Evolutionary conservation across 2,113 vertebrate genomes (phyloP), one percentile per base, ranked within the genome.

Genomic region (Saccopteryx leptura): DNA sequence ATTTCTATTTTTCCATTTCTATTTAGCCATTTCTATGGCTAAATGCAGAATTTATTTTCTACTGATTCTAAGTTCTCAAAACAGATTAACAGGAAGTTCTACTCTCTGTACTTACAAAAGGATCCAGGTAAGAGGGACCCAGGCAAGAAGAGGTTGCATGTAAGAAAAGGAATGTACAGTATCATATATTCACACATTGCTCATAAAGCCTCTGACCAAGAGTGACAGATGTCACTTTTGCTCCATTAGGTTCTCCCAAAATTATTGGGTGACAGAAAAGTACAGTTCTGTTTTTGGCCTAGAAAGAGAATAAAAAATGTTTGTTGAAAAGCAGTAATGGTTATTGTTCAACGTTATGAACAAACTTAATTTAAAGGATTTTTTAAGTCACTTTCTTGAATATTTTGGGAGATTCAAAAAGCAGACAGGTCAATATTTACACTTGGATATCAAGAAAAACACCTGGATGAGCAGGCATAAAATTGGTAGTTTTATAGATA

Each of bases 321-420:
- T 81, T 87, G 21, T 10, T 69, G 8, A 76, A 69, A 69, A 88
- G 24, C 33, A 76, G 13, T 23, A 74, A 9, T 26, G 39, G 58
- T 50, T 80, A 54, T 19, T 28, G 1, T 14, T 85, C 23, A 92
- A 88, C 33, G 9, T 82, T 60, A 82, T 69, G 15, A 93, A 72
- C 4, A 63, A 65, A 75, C 1, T 68, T 72, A 79, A 33, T 39
- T 87, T 54, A 83, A 89, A 52, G 60, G 7, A 82, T 2, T 18
- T 23, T 9, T 60, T 79, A 65, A 19, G 2, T 66, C 23, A 69
- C 21, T 21, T 89, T 91, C 58, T 54, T 71, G 18, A 71, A 66
- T 87, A 0, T 26, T 91, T 91, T 79, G 7, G 24, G 63, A 39
- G 14, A 54, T 19, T 90, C 11, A 93, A 91, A 84, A 87, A 93